Percentiles rank a stretch among this genome's conserved stretches.
These are phyloP conservation scores for Pimephales promelas DNA, from an alignment of 2,113 vertebrate genomes.

Conservation along the genomic window DNA sequence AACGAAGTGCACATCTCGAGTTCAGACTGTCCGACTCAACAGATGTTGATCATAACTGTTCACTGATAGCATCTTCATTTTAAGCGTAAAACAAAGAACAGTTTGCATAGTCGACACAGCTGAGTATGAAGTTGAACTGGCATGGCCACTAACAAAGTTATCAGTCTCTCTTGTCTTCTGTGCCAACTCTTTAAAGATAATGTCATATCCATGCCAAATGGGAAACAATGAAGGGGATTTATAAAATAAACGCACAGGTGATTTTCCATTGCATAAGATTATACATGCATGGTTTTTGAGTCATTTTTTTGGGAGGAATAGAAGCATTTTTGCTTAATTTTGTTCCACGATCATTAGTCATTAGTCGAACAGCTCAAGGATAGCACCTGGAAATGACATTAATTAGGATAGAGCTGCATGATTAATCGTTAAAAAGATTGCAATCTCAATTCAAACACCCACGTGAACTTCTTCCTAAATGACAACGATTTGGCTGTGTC, in stretches of 20 bases:
- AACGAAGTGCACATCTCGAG: conserved; percentile 37
- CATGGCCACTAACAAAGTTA: conserved; percentile 35
- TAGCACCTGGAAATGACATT: too few relatives aligned
- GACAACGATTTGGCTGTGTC: too few relatives aligned
- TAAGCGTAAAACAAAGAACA: conserved; percentile 33
- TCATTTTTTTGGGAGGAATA: too few relatives aligned
- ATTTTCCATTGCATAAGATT: not conserved
- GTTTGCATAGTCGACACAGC: conserved; percentile 58
- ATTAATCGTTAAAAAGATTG: too few relatives aligned
- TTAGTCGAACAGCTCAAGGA: too few relatives aligned
- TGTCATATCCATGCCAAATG: not conserved
- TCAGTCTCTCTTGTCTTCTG: conserved; percentile 22
- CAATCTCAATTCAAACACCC: too few relatives aligned
- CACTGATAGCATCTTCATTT: conserved; percentile 49
- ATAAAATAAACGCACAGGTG: not conserved
- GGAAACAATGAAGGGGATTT: not conserved
- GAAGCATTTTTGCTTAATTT: too few relatives aligned
- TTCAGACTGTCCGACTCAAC: conserved; percentile 18
- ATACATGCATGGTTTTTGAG: too few relatives aligned
- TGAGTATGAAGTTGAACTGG: conserved; percentile 30
- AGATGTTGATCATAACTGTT: conserved; percentile 35
- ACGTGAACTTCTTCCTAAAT: too few relatives aligned
- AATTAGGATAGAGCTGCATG: too few relatives aligned
- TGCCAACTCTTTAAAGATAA: not conserved
- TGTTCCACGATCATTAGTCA: too few relatives aligned